Percentiles rank a stretch among this genome's conserved stretches.
Evolutionary conservation across 2,113 vertebrate species (phyloP).

Genomic region (Pachycephala philippinensis): DNA sequence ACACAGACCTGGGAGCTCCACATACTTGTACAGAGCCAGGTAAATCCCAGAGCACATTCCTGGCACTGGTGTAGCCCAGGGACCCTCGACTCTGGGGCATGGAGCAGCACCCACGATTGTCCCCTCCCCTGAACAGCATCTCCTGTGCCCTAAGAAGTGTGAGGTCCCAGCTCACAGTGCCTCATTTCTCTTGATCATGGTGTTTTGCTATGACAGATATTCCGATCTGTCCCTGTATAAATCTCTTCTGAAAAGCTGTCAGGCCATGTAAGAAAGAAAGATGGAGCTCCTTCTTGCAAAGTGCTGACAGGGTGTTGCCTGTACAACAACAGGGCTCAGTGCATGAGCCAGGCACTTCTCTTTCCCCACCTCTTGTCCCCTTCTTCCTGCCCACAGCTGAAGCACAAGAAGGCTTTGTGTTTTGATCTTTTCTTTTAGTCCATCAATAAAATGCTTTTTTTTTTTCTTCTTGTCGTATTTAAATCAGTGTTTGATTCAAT

Average conservation of each 20-base stretch:
- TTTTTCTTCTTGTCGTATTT: not conserved
- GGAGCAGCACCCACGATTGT: accelerated
- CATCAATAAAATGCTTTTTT: not conserved
- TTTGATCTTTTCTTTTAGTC: not conserved
- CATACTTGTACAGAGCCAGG: not conserved
- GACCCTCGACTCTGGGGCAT: not conserved
- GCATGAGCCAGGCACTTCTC: not conserved
- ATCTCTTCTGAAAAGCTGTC: slow-evolving; percentile 63
- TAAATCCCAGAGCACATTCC: not conserved
- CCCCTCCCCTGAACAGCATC: not conserved
- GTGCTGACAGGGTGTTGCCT: slow-evolving; percentile 35
- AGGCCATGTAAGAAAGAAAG: slow-evolving; percentile 52
- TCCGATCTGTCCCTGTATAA: slow-evolving; percentile 24
- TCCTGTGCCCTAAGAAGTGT: not conserved
- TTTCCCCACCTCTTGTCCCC: not conserved
- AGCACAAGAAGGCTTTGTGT: not conserved
- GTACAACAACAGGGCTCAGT: not conserved
- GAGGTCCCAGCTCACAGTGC: not conserved
- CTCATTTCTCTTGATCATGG: not conserved
- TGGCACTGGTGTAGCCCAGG: not conserved
- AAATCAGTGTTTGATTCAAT: not conserved
- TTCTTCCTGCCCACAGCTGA: not conserved
- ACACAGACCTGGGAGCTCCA: not conserved
- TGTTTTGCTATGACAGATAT: slow-evolving; percentile 51
- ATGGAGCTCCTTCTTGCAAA: slow-evolving; percentile 35